Percentiles rank a stretch among this genome's conserved stretches.
Conservation (phyloP, 2,888 invertebrate genomes). For the Andrena hattorfiana region DNA sequence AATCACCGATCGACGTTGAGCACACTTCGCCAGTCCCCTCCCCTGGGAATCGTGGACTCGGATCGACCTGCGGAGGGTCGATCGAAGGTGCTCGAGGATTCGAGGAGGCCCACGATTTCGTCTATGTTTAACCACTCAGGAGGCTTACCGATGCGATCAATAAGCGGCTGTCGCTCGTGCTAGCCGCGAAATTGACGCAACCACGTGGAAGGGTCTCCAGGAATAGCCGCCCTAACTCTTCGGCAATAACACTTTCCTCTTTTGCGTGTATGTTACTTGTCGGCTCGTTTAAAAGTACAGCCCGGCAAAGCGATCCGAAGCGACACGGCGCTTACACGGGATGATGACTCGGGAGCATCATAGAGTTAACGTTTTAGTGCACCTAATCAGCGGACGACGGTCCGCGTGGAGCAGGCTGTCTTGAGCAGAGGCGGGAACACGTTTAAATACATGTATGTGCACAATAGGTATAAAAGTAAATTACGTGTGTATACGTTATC, state of each 20-base stretch:
- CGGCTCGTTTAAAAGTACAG: slow-evolving; percentile 29
- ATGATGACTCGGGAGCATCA: slow-evolving; percentile 14
- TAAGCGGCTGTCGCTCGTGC: background rate
- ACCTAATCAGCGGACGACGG: slow-evolving; percentile 28
- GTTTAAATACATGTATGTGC: slow-evolving; percentile 66
- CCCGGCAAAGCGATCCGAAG: slow-evolving; percentile 40
- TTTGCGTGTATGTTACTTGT: slow-evolving; percentile 36
- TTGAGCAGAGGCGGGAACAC: slow-evolving; percentile 40
- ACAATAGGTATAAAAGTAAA: slow-evolving; percentile 66
- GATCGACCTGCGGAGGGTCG: background rate
- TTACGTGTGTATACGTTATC: slow-evolving; percentile 72
- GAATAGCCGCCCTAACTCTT: slow-evolving; percentile 16
- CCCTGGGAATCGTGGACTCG: slow-evolving; percentile 7
- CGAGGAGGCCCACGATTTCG: background rate
- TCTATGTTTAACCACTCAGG: background rate
- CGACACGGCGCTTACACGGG: slow-evolving; percentile 29
- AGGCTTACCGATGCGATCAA: background rate
- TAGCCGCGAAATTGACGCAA: background rate
- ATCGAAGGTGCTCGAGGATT: background rate
- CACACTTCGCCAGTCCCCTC: slow-evolving; percentile 42
- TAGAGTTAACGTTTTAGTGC: slow-evolving; percentile 39
- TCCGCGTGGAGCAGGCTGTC: slow-evolving; percentile 10
- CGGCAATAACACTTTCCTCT: slow-evolving; percentile 46
- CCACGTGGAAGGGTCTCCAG: background rate
- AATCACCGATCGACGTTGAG: slow-evolving; percentile 47